Evolutionary conservation across 2,888 invertebrate genomes (phyloP).

Genomic region (Tuberolachnus salignus): DNA sequence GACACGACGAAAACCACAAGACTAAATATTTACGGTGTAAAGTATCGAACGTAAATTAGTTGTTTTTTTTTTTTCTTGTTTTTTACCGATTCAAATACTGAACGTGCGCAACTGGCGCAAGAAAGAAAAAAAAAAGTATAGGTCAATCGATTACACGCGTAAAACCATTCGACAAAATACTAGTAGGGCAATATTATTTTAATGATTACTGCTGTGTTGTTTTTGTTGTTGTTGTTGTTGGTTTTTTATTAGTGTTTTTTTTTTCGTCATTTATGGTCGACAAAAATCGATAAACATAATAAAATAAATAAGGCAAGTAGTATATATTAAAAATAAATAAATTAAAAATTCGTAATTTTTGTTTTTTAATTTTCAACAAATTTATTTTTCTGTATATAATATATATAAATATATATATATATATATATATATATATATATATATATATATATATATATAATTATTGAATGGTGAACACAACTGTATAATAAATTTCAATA

Average conservation of each 20-base stretch:
- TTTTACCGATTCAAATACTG: neutral
- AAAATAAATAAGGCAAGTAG: too few relatives aligned
- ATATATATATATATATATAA: too few relatives aligned
- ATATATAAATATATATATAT: too few relatives aligned
- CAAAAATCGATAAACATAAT: neutral
- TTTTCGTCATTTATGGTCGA: neutral
- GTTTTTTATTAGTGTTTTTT: neutral
- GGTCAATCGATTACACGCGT: slow-evolving; percentile 39
- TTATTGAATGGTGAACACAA: too few relatives aligned
- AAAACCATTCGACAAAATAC: neutral
- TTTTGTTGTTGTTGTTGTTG: too few relatives aligned
- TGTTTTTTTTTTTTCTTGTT: slow-evolving; percentile 5
- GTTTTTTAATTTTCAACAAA: neutral
- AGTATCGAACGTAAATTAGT: neutral
- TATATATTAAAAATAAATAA: slow-evolving; percentile 14
- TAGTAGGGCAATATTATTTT: too few relatives aligned
- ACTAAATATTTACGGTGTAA: neutral
- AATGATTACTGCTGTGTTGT: too few relatives aligned
- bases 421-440: too few relatives aligned
- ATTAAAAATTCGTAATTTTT: neutral
- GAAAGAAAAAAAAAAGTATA: slow-evolving; percentile 21
- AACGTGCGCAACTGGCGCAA: neutral
- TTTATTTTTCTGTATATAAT: too few relatives aligned
- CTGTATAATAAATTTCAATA: too few relatives aligned
- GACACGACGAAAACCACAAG: neutral